These are phyloP conservation scores for Pyrrhia umbra DNA, from an alignment of 2,888 invertebrate genomes.

Conservation along the genomic window DNA sequence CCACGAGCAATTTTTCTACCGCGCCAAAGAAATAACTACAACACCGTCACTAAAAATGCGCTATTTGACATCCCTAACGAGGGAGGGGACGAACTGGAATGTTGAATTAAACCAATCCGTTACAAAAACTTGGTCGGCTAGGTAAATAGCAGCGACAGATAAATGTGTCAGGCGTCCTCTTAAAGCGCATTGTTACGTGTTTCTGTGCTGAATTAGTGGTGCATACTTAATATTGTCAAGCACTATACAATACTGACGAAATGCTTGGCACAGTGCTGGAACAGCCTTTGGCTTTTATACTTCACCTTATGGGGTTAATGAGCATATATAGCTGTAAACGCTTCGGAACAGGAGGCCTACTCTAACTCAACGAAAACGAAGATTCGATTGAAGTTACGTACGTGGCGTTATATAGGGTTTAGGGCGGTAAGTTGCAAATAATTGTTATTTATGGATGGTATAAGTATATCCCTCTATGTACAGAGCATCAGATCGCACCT, in stretches of 20 bases:
- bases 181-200: constrained; percentile 52
- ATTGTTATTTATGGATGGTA: too few relatives aligned
- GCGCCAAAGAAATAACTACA: constrained; percentile 29
- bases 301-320: too few relatives aligned
- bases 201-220: constrained; percentile 46
- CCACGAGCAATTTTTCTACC: constrained; percentile 12
- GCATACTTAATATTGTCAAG: constrained; percentile 22
- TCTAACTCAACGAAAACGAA: too few relatives aligned
- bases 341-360: too few relatives aligned
- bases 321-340: too few relatives aligned
- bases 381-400: too few relatives aligned
- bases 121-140: constrained; percentile 71
- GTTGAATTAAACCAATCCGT: constrained; percentile 74
- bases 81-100: constrained; percentile 55
- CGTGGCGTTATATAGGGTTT: too few relatives aligned
- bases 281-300: too few relatives aligned
- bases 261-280: not conserved
- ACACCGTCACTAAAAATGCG: not conserved
- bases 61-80: constrained; percentile 57
- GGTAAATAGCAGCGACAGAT: constrained; percentile 65
- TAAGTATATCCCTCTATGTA: too few relatives aligned
- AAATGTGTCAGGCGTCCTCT: constrained; percentile 63
- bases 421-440: too few relatives aligned
- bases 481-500: too few relatives aligned
- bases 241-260: constrained; percentile 1